phyloP scores from a whole-genome alignment of 2,888 invertebrate species.

The Chymomyza amoena region DNA sequence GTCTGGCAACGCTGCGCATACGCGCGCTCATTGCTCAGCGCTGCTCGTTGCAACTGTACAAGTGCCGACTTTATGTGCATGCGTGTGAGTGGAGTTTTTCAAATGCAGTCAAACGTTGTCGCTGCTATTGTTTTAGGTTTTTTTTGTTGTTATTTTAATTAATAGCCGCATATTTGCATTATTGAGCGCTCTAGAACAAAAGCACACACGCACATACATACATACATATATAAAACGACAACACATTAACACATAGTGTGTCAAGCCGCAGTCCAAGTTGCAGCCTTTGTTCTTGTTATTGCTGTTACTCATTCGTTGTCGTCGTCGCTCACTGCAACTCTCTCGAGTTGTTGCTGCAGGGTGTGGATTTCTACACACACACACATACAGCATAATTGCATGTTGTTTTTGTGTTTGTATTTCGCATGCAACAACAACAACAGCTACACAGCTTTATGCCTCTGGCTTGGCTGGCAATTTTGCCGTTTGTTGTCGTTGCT shows the following conservation, averaged over 20 bases:
- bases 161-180: conserved; percentile 70
- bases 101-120: conserved; percentile 52
- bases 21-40: conserved; percentile 15
- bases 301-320: conserved; percentile 23
- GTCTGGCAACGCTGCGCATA: conserved; percentile 34
- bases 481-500: conserved; percentile 6
- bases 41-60: conserved; percentile 49
- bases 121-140: conserved; percentile 28
- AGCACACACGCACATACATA: conserved; percentile 30
- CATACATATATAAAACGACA: not conserved
- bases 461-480: conserved; percentile 21
- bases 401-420: conserved; percentile 38
- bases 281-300: conserved; percentile 62
- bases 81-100: conserved; percentile 47
- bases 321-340: conserved; percentile 31
- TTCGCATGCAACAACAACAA: conserved; percentile 1
- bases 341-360: conserved; percentile 39
- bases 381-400: conserved; percentile 62
- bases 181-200: conserved; percentile 44
- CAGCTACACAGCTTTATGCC: not conserved
- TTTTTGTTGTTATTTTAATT: conserved; percentile 56
- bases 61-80: conserved; percentile 22
- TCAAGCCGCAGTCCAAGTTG: conserved; percentile 28
- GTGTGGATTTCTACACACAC: conserved; percentile 53
- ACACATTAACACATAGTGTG: conserved; percentile 1